phyloP scores from a whole-genome alignment of 2,113 vertebrate genomes.

The Boulengeromyrus knoepffleri region DNA sequence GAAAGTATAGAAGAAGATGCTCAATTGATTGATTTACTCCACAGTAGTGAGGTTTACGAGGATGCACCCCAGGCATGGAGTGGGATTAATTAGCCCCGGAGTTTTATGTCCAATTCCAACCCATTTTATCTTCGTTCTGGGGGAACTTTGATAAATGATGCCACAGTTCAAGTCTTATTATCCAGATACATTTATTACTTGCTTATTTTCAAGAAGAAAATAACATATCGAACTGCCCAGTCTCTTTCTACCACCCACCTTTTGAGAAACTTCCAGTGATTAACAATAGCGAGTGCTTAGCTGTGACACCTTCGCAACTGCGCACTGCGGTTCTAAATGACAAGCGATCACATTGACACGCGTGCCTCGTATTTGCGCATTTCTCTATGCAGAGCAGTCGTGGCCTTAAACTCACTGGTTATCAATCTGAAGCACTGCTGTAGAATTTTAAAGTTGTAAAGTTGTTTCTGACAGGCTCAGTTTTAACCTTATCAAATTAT shows the following conservation, averaged over 20 bases:
- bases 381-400: neutral
- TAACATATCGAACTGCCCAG: neutral
- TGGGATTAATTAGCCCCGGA: neutral
- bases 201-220: neutral
- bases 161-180: neutral
- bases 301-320: neutral
- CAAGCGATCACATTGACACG: neutral
- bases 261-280: neutral
- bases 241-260: neutral
- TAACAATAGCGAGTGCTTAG: neutral
- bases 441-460: neutral
- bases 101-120: neutral
- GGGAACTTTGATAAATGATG: neutral
- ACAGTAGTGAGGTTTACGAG: neutral
- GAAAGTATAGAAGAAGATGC: slow-evolving; percentile 16
- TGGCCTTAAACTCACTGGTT: neutral
- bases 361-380: neutral
- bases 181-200: neutral
- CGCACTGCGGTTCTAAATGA: neutral
- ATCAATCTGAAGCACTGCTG: neutral
- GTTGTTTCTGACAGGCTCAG: neutral
- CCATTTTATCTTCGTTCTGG: neutral
- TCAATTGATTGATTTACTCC: neutral
- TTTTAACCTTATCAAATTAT: neutral
- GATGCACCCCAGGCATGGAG: neutral